Conservation (phyloP, 2,888 invertebrate genomes). For the Atethmia centrago region DNA sequence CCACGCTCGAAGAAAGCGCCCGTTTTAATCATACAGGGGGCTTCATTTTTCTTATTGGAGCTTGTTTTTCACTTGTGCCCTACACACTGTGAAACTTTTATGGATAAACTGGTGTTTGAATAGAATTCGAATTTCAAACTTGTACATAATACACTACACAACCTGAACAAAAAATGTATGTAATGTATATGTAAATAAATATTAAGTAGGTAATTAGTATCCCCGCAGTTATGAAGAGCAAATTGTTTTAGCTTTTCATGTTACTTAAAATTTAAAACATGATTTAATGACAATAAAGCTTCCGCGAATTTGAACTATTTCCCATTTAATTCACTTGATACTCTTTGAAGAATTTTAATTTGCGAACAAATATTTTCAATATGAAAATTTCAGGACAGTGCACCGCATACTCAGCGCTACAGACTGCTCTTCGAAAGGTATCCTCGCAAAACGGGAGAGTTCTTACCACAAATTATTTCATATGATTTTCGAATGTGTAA, state of each 20-base stretch:
- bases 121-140: background rate
- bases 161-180: background rate
- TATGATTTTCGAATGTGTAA: slow-evolving; percentile 57
- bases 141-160: background rate
- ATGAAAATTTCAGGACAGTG: slow-evolving; percentile 52
- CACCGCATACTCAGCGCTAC: slow-evolving; percentile 33
- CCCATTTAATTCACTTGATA: slow-evolving; percentile 20
- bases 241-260: background rate
- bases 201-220: background rate
- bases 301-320: slow-evolving; percentile 8
- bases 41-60: slow-evolving; percentile 48
- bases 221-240: background rate
- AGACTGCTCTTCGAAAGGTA: slow-evolving; percentile 47
- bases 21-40: slow-evolving; percentile 48
- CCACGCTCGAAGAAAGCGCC: slow-evolving; percentile 54
- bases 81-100: background rate
- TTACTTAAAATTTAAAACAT: background rate
- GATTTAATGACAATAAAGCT: background rate
- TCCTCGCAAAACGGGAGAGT: slow-evolving; percentile 42
- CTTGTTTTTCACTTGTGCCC: slow-evolving; percentile 10
- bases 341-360: slow-evolving; percentile 56
- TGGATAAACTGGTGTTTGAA: background rate
- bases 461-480: slow-evolving; percentile 58
- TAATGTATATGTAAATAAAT: background rate
- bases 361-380: slow-evolving; percentile 57